phyloP scores from a whole-genome alignment of 2,113 vertebrate species.

The Osmerus mordax region DNA sequence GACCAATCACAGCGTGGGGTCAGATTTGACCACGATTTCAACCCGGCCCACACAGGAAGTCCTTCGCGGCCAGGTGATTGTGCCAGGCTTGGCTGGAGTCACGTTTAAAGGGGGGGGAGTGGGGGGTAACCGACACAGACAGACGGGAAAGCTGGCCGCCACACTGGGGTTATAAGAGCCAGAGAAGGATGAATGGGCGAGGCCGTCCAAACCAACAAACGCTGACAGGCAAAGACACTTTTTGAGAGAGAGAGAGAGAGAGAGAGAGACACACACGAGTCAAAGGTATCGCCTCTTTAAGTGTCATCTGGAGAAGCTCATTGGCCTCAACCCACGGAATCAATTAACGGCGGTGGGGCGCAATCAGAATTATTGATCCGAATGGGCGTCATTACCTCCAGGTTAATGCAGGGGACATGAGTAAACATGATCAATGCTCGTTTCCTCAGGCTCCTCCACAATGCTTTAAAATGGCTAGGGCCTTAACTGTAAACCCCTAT shows the following conservation, averaged over 20 bases:
- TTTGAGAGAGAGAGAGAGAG: background rate
- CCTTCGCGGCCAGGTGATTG: constrained; percentile 42
- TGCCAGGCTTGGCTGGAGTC: constrained; percentile 40
- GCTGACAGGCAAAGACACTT: no score
- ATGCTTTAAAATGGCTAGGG: background rate
- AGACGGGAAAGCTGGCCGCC: background rate
- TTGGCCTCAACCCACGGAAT: constrained; percentile 26
- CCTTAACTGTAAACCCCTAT: constrained; percentile 18
- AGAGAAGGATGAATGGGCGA: background rate
- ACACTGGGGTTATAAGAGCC: no score
- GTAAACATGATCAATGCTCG: constrained; percentile 46
- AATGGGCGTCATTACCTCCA: constrained; percentile 37
- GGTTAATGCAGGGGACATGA: constrained; percentile 48
- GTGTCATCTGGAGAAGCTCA: constrained; percentile 36
- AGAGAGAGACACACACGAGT: constrained; percentile 30
- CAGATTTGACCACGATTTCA: constrained; percentile 43
- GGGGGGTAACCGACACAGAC: constrained; percentile 23
- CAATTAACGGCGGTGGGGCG: constrained; percentile 17
- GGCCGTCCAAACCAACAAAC: background rate
- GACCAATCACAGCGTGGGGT: constrained; percentile 32
- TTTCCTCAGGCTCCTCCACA: constrained; percentile 22
- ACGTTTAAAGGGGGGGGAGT: background rate
- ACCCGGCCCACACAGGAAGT: constrained; percentile 54
- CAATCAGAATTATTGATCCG: constrained; percentile 39
- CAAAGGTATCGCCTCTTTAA: constrained; percentile 30